Evolutionary conservation across 2,113 vertebrate species (phyloP).

Genomic region (Equus przewalskii): DNA sequence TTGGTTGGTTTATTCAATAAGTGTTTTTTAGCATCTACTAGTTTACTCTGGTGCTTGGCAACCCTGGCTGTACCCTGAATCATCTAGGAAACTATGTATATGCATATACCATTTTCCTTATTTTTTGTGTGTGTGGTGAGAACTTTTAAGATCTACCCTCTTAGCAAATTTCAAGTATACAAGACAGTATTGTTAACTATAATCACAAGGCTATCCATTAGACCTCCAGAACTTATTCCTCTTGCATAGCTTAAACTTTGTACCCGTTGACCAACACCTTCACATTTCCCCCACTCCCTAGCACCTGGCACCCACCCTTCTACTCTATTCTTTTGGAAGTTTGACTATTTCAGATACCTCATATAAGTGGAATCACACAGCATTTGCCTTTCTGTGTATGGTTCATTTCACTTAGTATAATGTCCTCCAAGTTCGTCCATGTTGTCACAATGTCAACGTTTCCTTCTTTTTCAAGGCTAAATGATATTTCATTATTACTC

Average conservation of each 20-base stretch:
- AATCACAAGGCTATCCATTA: background rate
- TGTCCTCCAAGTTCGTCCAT: background rate
- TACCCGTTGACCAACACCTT: background rate
- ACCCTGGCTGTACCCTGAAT: background rate
- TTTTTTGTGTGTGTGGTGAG: background rate
- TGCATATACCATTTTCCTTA: background rate
- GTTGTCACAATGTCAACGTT: background rate
- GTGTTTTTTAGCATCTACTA: background rate
- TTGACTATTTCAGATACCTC: background rate
- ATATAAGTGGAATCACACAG: background rate
- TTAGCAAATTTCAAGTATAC: background rate
- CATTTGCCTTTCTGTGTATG: background rate
- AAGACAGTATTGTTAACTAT: background rate
- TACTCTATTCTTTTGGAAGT: background rate
- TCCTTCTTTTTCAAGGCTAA: background rate
- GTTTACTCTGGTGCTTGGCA: background rate
- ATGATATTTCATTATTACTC: background rate
- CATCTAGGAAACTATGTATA: background rate
- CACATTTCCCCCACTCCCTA: background rate
- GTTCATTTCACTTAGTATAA: background rate
- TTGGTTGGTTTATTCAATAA: background rate
- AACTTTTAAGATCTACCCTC: background rate
- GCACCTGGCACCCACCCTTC: background rate
- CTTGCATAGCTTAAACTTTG: background rate
- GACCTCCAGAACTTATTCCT: background rate